phyloP scores from a whole-genome alignment of 1,140 invertebrate species.

The Drosophila murphyi region DNA sequence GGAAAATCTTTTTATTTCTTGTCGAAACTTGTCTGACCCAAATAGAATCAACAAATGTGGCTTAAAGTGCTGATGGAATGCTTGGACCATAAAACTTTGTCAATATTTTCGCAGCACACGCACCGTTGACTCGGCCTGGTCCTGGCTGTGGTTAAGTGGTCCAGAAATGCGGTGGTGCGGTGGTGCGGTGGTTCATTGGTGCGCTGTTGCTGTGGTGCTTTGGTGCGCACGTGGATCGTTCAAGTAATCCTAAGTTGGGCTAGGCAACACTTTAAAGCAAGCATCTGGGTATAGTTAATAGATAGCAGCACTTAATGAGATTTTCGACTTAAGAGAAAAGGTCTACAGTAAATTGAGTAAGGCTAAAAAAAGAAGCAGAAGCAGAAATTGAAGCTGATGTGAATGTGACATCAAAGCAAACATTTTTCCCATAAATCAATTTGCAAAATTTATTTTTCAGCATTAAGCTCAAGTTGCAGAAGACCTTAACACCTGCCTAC shows the following conservation, averaged over 20 bases:
- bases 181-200: slow-evolving; percentile 1
- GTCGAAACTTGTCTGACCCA: slow-evolving; percentile 50
- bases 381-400: slow-evolving; percentile 22
- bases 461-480: slow-evolving; percentile 44
- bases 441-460: slow-evolving; percentile 66
- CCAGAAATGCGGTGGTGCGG: not conserved
- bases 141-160: slow-evolving; percentile 1
- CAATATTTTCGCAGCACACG: slow-evolving; percentile 59
- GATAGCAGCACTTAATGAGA: slow-evolving; percentile 53
- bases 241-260: slow-evolving; percentile 54
- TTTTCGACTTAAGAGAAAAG: slow-evolving; percentile 42
- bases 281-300: slow-evolving; percentile 52
- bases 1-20: slow-evolving; percentile 5
- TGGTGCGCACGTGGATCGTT: slow-evolving; percentile 29
- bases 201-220: not conserved
- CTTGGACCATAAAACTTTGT: slow-evolving; percentile 52
- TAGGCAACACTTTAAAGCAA: slow-evolving; percentile 65
- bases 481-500: slow-evolving; percentile 17
- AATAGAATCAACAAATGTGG: slow-evolving; percentile 66
- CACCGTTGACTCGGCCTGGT: slow-evolving; percentile 35
- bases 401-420: slow-evolving; percentile 65
- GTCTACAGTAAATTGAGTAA: slow-evolving; percentile 58
- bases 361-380: not conserved
- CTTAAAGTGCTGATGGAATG: slow-evolving; percentile 65
- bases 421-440: slow-evolving; percentile 72